These are phyloP conservation scores for Pyxicephalus adspersus DNA, from an alignment of 2,113 vertebrate genomes.

Conservation along the genomic window DNA sequence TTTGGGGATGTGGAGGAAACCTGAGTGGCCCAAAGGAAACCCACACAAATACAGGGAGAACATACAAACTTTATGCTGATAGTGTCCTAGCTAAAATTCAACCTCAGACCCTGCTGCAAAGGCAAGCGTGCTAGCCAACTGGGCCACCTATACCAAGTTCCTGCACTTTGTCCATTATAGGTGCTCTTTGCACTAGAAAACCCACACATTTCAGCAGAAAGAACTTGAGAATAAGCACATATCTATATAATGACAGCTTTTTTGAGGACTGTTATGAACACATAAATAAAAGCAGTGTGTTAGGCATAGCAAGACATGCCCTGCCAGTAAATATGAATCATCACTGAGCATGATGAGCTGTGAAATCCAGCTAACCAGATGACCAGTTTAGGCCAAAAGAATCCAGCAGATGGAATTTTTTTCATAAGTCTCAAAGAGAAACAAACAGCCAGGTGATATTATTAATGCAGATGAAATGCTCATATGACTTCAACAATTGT, in stretches of 20 bases:
- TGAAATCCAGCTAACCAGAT: neutral
- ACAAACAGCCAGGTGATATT: neutral
- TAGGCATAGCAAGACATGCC: neutral
- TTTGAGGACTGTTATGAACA: neutral
- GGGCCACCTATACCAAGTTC: too few species aligned
- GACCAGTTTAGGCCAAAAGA: neutral
- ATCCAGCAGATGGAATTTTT: neutral
- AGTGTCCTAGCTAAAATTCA: too few species aligned
- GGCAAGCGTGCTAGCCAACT: too few species aligned
- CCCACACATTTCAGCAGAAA: too few species aligned
- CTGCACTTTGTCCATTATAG: too few species aligned
- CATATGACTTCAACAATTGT: too few species aligned
- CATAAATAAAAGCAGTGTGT: constrained; percentile 14
- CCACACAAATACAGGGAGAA: too few species aligned
- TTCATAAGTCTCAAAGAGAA: neutral
- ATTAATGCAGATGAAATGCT: neutral
- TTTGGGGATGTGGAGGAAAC: too few species aligned
- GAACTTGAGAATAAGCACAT: neutral
- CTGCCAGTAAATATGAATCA: constrained; percentile 30
- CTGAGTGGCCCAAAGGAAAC: too few species aligned
- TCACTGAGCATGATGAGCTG: neutral
- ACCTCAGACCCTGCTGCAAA: too few species aligned
- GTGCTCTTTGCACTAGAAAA: too few species aligned
- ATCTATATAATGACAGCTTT: neutral
- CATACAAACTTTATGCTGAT: too few species aligned